Evolutionary conservation across 64 coral and sea anemone genomes (phyloP), one percentile per base, ranked within the genome.

Genomic region (Stichodactyla mertensii): DNA sequence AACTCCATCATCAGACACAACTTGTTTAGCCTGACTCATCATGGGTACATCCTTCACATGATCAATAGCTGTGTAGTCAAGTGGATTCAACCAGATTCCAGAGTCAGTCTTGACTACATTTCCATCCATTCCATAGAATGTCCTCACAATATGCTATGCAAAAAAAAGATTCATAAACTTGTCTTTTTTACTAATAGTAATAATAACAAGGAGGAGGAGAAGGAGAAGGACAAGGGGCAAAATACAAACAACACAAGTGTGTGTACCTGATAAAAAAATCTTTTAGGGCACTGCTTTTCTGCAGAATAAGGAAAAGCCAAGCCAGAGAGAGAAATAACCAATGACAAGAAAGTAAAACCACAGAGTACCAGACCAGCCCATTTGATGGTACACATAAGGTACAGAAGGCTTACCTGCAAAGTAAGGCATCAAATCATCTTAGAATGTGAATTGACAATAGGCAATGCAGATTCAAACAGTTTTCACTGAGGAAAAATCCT

Each of bases 191-290:
- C 0, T 22, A 20, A 67, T 67, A 19, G 9, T 16, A 7, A 67
- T 20, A 20, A 9, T 69, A 20, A 7, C 64, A 69, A n/a, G 64
- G 59, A 61, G 59, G 4, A 18, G 2, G 77, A 61, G 59, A 15
- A 18, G 2, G 77, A 0, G 0, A 24, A 79, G 77, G 16, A 45
- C 36, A 45, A 45, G 36, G 36, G 36, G 77, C 2, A 36, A n/a
- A 13, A n/a, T 22, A 52, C 31, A 26, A 51, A 23, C n/a, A 81
- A 51, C 5, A 55, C 55, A 18, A n/a, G n/a, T 61, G 58, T 57
- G 7, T 52, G 86, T 90, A 99, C 97, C 93, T 99, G 97, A 20
- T 94, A 92, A 80, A 99, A 89, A 31, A 95, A 79, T 28, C 97
- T 89, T 57, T 99, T 99, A 23, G 97, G 93, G 51, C 97, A 99